Percentiles rank a stretch among this genome's conserved stretches.
These are phyloP conservation scores for Cantharis flavilabris DNA, from an alignment of 2,888 invertebrate genomes.

Conservation along the genomic window DNA sequence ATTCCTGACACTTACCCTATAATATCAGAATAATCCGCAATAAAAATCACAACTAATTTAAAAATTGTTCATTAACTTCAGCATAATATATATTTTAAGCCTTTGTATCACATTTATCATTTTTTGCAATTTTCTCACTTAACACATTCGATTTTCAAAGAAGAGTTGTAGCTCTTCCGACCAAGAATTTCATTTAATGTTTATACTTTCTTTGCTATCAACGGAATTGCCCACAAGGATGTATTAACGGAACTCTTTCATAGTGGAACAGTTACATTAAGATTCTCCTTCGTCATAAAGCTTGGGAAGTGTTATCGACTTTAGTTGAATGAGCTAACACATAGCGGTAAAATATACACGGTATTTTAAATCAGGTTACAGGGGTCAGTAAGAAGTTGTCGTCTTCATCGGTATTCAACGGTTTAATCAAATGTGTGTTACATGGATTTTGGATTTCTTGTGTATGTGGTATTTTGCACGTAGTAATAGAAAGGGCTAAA, in stretches of 20 bases:
- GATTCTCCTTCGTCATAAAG: neutral
- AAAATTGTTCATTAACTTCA: constrained; percentile 36
- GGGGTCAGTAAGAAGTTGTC: neutral
- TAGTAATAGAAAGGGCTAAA: neutral
- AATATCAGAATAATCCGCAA: neutral
- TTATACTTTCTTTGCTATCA: constrained; percentile 30
- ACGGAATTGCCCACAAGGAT: neutral
- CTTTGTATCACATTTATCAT: constrained; percentile 42
- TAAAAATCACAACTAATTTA: neutral
- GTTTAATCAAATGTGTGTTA: neutral
- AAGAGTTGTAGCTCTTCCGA: neutral
- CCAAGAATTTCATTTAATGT: neutral
- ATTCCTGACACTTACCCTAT: neutral
- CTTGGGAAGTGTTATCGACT: neutral
- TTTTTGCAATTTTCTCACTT: neutral
- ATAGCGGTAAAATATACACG: neutral
- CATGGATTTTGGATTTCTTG: neutral
- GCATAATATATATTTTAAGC: constrained; percentile 42
- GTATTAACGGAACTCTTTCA: neutral
- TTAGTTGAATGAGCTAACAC: constrained; percentile 2
- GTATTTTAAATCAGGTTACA: constrained; percentile 1
- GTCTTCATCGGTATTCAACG: neutral
- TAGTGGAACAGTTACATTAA: constrained; percentile 1
- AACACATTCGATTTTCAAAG: neutral
- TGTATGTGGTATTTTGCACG: constrained; percentile 2